Evolutionary conservation across 64 coral and sea anemone species (phyloP).

Genomic region (Cladopsammia gracilis): DNA sequence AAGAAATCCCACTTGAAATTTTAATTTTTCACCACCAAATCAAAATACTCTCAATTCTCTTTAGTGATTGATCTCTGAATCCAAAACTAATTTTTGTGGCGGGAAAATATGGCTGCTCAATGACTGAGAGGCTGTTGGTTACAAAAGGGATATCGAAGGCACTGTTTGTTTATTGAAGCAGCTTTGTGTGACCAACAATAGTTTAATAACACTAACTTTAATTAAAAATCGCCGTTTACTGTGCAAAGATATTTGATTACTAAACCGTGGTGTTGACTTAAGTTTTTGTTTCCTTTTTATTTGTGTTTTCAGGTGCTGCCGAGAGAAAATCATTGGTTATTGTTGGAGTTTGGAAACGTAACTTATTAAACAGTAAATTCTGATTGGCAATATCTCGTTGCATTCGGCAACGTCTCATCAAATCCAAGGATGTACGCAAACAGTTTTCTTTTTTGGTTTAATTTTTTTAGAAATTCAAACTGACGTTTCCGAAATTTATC

Average conservation of each 20-base stretch:
- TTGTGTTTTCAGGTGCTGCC: conserved; percentile 90
- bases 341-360: conserved; percentile 15
- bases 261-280: conserved; percentile 84
- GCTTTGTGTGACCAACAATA: conserved; percentile 99
- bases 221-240: conserved; percentile 99
- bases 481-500: conserved; percentile 79
- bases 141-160: conserved; percentile 82
- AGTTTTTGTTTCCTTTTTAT: conserved; percentile 79
- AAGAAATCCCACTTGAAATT: conserved; percentile 62
- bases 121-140: conserved; percentile 48
- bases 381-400: conserved; percentile 11
- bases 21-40: conserved; percentile 42
- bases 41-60: not conserved
- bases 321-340: conserved; percentile 48
- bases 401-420: not conserved
- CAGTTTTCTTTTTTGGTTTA: conserved; percentile 3
- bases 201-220: conserved; percentile 99
- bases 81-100: conserved; percentile 17
- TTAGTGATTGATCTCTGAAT: not conserved
- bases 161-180: conserved; percentile 88
- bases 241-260: conserved; percentile 96
- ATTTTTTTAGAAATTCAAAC: conserved; percentile 60
- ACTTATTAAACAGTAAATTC: conserved; percentile 27
- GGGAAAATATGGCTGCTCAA: conserved; percentile 33
- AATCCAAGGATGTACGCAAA: conserved; percentile 31